Evolutionary conservation across 2,113 vertebrate species (phyloP).

Genomic region (Cinclus cinclus): DNA sequence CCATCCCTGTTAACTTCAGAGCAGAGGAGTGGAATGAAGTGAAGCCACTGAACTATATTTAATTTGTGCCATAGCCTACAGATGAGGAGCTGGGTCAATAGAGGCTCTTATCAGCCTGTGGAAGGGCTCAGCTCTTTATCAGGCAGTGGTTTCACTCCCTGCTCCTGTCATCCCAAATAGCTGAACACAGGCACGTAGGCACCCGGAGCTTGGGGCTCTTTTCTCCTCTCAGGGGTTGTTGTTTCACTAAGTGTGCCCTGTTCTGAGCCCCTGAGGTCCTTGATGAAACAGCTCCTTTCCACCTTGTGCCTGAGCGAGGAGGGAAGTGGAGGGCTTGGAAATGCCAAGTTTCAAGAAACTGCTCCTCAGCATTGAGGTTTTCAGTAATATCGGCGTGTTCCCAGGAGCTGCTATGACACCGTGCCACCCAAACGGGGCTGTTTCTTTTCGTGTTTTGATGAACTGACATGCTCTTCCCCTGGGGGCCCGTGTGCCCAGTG

Average conservation of each 20-base stretch:
- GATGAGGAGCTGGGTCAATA: neutral
- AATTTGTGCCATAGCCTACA: neutral
- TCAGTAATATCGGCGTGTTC: accelerated
- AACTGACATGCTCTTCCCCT: neutral
- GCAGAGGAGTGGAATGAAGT: neutral
- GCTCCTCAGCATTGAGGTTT: neutral
- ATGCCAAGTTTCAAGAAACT: neutral
- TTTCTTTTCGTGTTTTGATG: neutral
- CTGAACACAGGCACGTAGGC: neutral
- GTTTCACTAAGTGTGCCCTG: accelerated
- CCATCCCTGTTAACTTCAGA: neutral
- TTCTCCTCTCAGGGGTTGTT: accelerated
- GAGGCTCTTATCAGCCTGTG: neutral
- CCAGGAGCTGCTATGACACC: neutral
- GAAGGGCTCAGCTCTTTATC: neutral
- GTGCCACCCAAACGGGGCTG: accelerated
- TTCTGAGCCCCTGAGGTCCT: accelerated
- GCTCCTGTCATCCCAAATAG: neutral
- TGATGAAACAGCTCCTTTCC: neutral
- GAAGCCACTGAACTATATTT: neutral
- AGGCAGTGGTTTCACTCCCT: neutral
- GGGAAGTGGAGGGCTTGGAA: neutral
- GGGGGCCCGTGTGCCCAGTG: neutral
- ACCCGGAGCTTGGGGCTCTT: accelerated
- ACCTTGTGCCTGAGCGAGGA: accelerated